Evolutionary conservation across 1,140 invertebrate species (phyloP), one percentile per base, ranked within the genome.

Genomic region (Lethrus apterus): DNA sequence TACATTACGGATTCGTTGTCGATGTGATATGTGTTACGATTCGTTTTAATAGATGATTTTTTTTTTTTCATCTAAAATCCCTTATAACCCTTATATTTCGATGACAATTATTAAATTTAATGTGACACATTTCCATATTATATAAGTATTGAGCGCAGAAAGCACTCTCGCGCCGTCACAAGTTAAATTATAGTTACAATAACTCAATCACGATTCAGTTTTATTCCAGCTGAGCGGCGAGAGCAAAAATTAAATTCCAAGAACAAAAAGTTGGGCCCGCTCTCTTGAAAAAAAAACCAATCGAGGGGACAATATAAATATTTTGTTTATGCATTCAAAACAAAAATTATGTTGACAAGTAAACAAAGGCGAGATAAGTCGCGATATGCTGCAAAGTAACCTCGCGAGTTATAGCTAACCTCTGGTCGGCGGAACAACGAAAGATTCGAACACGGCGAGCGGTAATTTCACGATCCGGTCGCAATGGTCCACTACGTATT

Each of bases 291-390:
- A 62, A 64, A 61, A 60, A 59, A 52, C 50, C 58, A 60, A 58
- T 61, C 61, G 54, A 54, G 52, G 59, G 62, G 62, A 65, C 63
- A 65, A 64, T 65, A 65, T 65, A 65, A 65, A 65, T 66, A 66
- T 66, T 66, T 66, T 66, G 64, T 64, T 64, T 63, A 66, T 66
- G 62, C 60, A 64, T 64, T 63, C 62, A 54, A 59, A 51, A 55
- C 58, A 61, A 64, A 64, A 66, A 64, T 66, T 66, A 66, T 66
- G 62, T 63, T 63, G 62, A 64, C 62, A 64, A 61, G 64, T 55
- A 62, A 66, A 64, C 64, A 66, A 66, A 66, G 61, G 62, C 64
- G 63, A 66, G 64, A 66, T 66, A 62, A 66, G 60, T 59, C 60
- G 56, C 57, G 63, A 65, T 65, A 64, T 64, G 62, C 64, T 54